phyloP scores from a whole-genome alignment of 2,797 vertebrate genomes.

The Pangasius djambal region DNA sequence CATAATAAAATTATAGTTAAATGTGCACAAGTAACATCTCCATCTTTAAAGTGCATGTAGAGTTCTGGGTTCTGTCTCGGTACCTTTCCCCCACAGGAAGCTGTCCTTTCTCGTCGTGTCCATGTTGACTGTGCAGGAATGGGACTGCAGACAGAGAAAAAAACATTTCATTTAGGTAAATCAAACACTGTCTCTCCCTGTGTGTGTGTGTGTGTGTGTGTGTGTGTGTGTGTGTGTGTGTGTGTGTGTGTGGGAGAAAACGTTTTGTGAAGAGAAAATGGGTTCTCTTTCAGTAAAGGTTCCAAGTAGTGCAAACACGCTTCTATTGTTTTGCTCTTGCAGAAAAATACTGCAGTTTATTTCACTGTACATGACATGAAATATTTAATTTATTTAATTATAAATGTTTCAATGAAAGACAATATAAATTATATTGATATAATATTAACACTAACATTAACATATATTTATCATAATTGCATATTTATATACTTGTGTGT shows the following conservation, averaged over 20 bases:
- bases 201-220: neutral
- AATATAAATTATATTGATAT: neutral
- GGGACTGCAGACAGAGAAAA: constrained; percentile 59
- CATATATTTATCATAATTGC: neutral
- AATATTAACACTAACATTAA: neutral
- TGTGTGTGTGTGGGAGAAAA: neutral
- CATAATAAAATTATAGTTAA: neutral
- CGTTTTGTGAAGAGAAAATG: neutral
- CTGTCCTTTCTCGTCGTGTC: constrained; percentile 75
- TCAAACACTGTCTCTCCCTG: neutral
- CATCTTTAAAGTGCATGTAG: neutral
- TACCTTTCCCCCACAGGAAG: constrained; percentile 81
- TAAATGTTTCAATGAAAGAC: neutral
- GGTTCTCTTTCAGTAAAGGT: neutral
- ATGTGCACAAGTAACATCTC: neutral
- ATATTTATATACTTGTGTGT: neutral
- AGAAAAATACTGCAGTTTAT: neutral
- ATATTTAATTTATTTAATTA: neutral
- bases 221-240: constrained; percentile 2
- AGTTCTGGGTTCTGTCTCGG: neutral
- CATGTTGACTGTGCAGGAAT: constrained; percentile 65
- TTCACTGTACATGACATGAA: neutral
- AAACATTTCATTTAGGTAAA: constrained; percentile 59
- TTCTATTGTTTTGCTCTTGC: neutral
- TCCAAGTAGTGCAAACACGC: too few relatives aligned